Evolutionary conservation across 2,113 vertebrate genomes (phyloP).

Genomic region (Saimiri boliviensis): DNA sequence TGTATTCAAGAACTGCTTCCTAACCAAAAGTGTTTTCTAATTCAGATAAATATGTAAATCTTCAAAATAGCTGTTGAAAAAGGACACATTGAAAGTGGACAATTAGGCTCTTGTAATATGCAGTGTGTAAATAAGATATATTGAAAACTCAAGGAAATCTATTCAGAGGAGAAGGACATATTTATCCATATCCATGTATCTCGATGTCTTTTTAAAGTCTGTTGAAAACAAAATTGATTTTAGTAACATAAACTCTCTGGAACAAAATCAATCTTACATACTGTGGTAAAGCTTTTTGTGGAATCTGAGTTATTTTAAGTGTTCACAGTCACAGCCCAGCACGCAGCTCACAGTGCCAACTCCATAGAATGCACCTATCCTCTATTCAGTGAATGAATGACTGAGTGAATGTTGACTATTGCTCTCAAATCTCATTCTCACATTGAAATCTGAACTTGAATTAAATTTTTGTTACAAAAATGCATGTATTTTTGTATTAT

Average conservation of each 20-base stretch:
- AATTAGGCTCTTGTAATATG: background rate
- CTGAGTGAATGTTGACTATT: background rate
- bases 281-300: background rate
- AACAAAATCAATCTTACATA: background rate
- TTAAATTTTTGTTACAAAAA: background rate
- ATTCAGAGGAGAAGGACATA: background rate
- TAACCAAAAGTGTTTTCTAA: background rate
- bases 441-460: background rate
- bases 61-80: background rate
- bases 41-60: conserved; percentile 1
- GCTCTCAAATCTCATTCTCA: background rate
- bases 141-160: background rate
- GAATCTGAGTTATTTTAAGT: background rate
- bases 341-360: background rate
- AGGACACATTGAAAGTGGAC: background rate
- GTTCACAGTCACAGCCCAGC: background rate
- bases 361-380: background rate
- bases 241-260: background rate
- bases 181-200: background rate
- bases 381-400: background rate
- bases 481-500: background rate
- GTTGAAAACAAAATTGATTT: background rate
- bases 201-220: background rate
- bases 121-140: background rate
- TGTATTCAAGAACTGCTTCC: background rate